Conservation (phyloP, 2,888 invertebrate genomes). For the Nezara viridula region DNA sequence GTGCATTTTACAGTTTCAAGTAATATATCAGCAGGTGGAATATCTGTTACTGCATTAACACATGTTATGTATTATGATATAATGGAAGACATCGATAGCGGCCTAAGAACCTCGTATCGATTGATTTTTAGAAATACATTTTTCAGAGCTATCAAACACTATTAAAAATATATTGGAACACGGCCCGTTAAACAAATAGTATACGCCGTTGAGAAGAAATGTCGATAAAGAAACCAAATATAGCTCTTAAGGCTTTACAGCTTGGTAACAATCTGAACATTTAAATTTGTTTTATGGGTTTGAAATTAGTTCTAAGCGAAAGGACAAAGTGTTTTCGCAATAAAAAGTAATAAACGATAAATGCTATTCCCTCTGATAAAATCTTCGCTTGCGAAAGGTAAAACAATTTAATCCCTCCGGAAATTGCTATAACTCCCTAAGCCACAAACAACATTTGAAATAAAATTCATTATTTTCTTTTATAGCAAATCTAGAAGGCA, state of each 20-base stretch:
- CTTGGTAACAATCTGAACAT: too few relatives aligned
- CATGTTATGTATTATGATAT: too few relatives aligned
- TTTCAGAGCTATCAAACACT: not conserved
- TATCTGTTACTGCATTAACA: too few relatives aligned
- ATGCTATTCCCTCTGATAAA: not conserved
- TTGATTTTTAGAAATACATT: not conserved
- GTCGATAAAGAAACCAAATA: too few relatives aligned
- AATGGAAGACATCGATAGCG: not conserved
- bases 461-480: not conserved
- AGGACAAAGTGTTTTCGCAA: too few relatives aligned
- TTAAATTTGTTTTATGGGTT: too few relatives aligned
- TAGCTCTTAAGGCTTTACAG: too few relatives aligned
- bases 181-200: not conserved
- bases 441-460: not conserved
- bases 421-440: not conserved
- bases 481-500: not conserved
- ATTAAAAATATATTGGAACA: not conserved
- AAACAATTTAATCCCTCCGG: not conserved
- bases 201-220: too few relatives aligned
- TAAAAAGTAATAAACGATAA: not conserved
- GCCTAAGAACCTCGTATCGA: not conserved
- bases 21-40: too few relatives aligned
- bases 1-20: too few relatives aligned
- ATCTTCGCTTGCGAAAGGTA: too few relatives aligned
- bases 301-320: too few relatives aligned